Conservation (phyloP, 64 coral and sea anemone genomes). For the Actinia equina region DNA sequence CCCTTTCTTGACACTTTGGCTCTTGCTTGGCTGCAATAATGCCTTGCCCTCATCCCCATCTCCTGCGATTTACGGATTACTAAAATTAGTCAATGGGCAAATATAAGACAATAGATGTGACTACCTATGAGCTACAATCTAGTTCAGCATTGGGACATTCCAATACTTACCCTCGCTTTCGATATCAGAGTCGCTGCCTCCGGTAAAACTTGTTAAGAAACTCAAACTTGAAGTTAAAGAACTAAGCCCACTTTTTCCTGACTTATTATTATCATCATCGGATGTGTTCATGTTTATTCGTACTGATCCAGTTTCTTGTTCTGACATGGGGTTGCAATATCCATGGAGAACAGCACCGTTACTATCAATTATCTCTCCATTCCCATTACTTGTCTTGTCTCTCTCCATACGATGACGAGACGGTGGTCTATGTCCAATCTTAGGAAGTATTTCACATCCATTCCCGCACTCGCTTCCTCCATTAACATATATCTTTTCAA, state of each 20-base stretch:
- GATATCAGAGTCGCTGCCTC: constrained; percentile 81
- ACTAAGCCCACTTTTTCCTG: constrained; percentile 48
- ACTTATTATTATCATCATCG: constrained; percentile 39
- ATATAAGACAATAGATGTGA: too few relatives aligned
- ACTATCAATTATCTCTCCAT: neutral
- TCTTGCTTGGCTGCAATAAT: constrained; percentile 10
- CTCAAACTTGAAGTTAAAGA: constrained; percentile 67
- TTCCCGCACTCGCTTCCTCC: constrained; percentile 70
- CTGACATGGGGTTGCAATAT: constrained; percentile 71
- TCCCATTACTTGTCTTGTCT: neutral
- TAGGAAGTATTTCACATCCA: constrained; percentile 68
- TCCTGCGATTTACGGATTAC: neutral
- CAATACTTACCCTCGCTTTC: constrained; percentile 58
- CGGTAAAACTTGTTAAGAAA: constrained; percentile 33
- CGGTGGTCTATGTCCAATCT: constrained; percentile 18
- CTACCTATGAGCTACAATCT: too few relatives aligned
- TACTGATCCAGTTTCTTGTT: constrained; percentile 33
- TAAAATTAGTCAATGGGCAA: neutral
- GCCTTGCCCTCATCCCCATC: neutral
- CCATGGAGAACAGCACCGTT: constrained; percentile 31
- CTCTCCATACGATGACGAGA: neutral
- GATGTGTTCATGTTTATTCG: constrained; percentile 22
- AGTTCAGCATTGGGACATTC: neutral
- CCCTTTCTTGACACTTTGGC: neutral
- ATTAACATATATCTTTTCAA: constrained; percentile 75